These are phyloP conservation scores for Sylvietta virens DNA, from an alignment of 2,113 vertebrate species.

Conservation along the genomic window DNA sequence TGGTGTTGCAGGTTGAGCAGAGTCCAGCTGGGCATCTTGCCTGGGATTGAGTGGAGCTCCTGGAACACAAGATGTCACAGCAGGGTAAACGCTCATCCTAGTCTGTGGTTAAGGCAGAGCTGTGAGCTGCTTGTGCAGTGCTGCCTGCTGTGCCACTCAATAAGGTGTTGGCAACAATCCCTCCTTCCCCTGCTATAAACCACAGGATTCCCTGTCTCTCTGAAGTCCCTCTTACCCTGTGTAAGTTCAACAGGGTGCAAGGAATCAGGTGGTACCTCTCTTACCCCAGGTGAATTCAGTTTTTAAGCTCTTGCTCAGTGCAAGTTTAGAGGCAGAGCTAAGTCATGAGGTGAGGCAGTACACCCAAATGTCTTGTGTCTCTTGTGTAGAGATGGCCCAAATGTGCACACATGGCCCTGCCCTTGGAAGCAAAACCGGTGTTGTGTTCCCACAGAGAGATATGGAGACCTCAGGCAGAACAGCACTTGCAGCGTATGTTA, in stretches of 20 bases:
- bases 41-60: conserved; percentile 37
- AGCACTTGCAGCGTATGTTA: fast-evolving
- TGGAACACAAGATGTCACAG: neutral
- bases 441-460: neutral
- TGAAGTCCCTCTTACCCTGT: neutral
- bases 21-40: neutral
- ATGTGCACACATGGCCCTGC: neutral
- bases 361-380: neutral
- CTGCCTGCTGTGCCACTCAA: neutral
- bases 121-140: fast-evolving
- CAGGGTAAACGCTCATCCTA: neutral
- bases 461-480: neutral
- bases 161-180: neutral
- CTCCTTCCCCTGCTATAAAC: neutral
- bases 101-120: neutral
- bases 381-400: fast-evolving
- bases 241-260: neutral
- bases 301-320: neutral
- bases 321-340: neutral
- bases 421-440: neutral
- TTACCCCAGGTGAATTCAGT: neutral
- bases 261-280: neutral
- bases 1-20: neutral
- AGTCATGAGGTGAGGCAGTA: neutral
- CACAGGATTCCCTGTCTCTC: neutral